Conservation (phyloP, 2,797 vertebrate genomes). For the Eospalax fontanierii region DNA sequence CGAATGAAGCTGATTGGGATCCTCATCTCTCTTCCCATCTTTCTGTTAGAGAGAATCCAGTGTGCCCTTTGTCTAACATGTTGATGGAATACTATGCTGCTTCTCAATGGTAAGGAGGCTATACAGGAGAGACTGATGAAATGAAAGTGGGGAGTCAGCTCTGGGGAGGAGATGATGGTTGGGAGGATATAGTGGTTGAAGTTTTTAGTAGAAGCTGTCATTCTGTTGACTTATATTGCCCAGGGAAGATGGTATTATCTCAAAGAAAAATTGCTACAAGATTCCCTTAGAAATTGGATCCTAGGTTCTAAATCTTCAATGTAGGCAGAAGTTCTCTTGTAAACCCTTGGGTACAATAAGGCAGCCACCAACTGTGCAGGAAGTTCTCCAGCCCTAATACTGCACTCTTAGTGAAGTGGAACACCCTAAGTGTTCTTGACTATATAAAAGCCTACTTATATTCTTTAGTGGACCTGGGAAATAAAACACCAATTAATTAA, state of each 20-base stretch:
- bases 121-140: neutral
- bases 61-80: neutral
- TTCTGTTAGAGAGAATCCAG: neutral
- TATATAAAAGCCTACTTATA: neutral
- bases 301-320: neutral
- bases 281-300: too few relatives aligned
- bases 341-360: neutral
- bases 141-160: neutral
- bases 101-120: neutral
- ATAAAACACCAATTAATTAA: neutral
- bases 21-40: neutral
- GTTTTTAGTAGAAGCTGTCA: neutral
- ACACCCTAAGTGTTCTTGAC: neutral
- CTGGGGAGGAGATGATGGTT: neutral
- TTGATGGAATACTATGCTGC: neutral
- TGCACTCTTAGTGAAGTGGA: neutral
- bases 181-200: too few relatives aligned
- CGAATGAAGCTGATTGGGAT: neutral
- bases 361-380: neutral
- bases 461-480: neutral
- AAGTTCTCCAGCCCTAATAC: neutral
- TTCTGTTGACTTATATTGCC: neutral
- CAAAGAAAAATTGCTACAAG: neutral
- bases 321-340: neutral
- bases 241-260: neutral